Evolutionary conservation across 1,140 invertebrate genomes (phyloP), one percentile per base, ranked within the genome.

Genomic region (Plutomurus gul): DNA sequence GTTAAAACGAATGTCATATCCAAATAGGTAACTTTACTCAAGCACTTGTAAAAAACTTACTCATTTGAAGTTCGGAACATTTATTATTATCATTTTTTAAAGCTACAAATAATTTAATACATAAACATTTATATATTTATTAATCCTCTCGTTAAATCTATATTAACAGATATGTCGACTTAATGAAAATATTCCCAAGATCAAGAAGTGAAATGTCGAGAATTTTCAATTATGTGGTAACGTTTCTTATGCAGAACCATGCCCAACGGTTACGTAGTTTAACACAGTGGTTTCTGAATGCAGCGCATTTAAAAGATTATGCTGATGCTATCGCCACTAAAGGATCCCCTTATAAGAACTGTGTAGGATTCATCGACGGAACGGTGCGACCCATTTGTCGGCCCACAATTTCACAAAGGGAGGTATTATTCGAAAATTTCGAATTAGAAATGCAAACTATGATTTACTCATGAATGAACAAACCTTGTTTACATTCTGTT

Each of bases 321-420:
- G 5, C 72, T 1, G 36, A 37, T 25, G 20, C 37, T 0, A 46
- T 74, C 27, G 1, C 40, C 11, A 16, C 5, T 0, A 78, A 78
- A 30, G 77, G 77, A 1, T 8, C 77, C 30, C 40, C 77, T 1
- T 78, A 56, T 22, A 37, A 1, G 2, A 74, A 33, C 10, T 78
- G 77, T 39, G 11, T 78, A 27, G 77, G 77, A 4, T 78, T 78
- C 30, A 11, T 78, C 7, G 77, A 78, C 25, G 77, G 77, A 2
- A 78, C 70, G 4, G 77, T 77, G 10, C 51, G 80, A 43, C 43
- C 80, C 6, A 78, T 78, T 1, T 78, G 77, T 25, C 39, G 77
- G 3, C 77, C 77, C 2, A 25, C 4, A 11, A 4, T 5, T 25
- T 46, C 43, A 11, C 72, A 74, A 74, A 39, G 20, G 16, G 72